phyloP scores from a whole-genome alignment of 2,888 invertebrate species.

The Euplagia quadripunctaria region DNA sequence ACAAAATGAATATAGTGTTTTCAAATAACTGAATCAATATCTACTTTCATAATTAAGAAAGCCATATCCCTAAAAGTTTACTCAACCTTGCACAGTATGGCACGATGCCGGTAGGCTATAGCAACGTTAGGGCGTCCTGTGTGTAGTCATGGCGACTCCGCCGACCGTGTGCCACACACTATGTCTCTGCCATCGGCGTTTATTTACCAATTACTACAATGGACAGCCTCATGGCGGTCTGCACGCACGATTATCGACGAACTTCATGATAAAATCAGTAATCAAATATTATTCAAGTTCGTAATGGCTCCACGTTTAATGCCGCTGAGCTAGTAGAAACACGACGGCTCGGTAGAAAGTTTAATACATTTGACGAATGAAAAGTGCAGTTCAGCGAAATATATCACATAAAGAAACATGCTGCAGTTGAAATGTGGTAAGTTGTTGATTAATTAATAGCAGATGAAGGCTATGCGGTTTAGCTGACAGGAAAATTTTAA shows the following conservation, averaged over 20 bases:
- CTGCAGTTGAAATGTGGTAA: slow-evolving; percentile 56
- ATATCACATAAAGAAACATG: slow-evolving; percentile 38
- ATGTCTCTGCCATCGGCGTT: slow-evolving; percentile 62
- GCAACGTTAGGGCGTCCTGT: slow-evolving; percentile 69
- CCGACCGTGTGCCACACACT: slow-evolving; percentile 52
- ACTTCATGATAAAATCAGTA: slow-evolving; percentile 51
- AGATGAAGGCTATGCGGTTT: slow-evolving; percentile 6
- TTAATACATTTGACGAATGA: slow-evolving; percentile 52
- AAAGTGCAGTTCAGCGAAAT: slow-evolving; percentile 53
- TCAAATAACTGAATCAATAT: slow-evolving; percentile 46
- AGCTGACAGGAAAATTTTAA: slow-evolving; percentile 13
- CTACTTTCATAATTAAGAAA: slow-evolving; percentile 55
- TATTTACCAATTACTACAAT: slow-evolving; percentile 76
- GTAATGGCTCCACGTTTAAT: slow-evolving; percentile 35
- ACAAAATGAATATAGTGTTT: slow-evolving; percentile 11
- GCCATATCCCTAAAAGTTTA: slow-evolving; percentile 55
- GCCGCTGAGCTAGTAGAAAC: slow-evolving; percentile 38
- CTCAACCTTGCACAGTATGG: slow-evolving; percentile 68
- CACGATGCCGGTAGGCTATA: slow-evolving; percentile 59
- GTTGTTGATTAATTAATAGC: slow-evolving; percentile 37
- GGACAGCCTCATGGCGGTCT: slow-evolving; percentile 61
- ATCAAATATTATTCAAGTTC: slow-evolving; percentile 32
- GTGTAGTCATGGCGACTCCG: slow-evolving; percentile 71
- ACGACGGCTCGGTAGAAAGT: slow-evolving; percentile 53
- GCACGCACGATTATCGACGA: slow-evolving; percentile 57